Percentiles rank a stretch among this genome's conserved stretches.
Evolutionary conservation across 1,140 invertebrate species (phyloP).

Genomic region (Lasioglossum baleicum): DNA sequence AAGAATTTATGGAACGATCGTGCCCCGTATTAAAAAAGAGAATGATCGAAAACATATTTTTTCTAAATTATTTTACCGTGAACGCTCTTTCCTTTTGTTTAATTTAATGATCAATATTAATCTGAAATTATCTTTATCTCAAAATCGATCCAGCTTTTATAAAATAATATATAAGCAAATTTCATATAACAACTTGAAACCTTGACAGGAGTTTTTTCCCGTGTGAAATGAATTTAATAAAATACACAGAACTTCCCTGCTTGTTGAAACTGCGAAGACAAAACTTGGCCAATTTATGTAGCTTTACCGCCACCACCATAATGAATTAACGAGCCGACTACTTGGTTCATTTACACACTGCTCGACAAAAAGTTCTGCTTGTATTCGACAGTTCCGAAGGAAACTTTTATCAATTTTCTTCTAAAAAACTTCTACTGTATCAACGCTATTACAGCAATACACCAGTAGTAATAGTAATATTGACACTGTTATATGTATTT

Average conservation of each 20-base stretch:
- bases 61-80: neutral
- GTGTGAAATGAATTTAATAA: neutral
- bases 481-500: conserved; percentile 3
- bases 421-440: too few species aligned
- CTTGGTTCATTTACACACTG: conserved; percentile 3
- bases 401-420: neutral
- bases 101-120: neutral
- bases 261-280: conserved; percentile 2
- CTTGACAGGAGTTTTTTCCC: neutral
- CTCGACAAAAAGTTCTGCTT: conserved; percentile 13
- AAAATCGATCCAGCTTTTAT: too few species aligned
- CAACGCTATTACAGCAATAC: too few species aligned
- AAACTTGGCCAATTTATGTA: conserved; percentile 14
- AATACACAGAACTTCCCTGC: neutral
- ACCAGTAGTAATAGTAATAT: too few species aligned
- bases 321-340: conserved; percentile 38
- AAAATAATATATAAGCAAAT: too few species aligned
- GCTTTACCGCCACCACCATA: conserved; percentile 1
- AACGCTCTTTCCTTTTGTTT: neutral
- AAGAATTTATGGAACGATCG: neutral
- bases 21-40: neutral
- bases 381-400: neutral
- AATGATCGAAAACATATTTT: neutral
- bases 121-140: too few species aligned
- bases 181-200: neutral